Evolutionary conservation across 1,140 invertebrate genomes (phyloP).

Genomic region (Pogonomyrmex barbatus): DNA sequence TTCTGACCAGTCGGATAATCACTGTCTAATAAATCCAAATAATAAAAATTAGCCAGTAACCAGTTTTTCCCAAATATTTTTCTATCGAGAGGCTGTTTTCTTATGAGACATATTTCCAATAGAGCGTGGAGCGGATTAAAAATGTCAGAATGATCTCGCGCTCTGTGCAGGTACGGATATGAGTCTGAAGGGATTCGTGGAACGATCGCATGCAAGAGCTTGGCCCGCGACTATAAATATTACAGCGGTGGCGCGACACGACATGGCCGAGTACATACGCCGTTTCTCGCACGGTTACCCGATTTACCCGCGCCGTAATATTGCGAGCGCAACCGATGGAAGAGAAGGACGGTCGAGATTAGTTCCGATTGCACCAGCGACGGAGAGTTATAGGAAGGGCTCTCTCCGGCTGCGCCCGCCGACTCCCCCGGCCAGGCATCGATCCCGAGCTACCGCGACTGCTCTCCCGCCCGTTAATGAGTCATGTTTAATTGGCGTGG

Average conservation of each 20-base stretch:
- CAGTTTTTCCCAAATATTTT: too few relatives aligned
- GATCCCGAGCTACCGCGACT: constrained; percentile 78
- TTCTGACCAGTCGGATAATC: too few relatives aligned
- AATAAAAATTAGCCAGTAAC: too few relatives aligned
- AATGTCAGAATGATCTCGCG: constrained; percentile 38
- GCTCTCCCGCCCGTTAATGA: constrained; percentile 85
- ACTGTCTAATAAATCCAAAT: too few relatives aligned
- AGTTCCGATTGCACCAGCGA: constrained; percentile 83
- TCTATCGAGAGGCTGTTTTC: too few relatives aligned
- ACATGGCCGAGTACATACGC: constrained; percentile 22
- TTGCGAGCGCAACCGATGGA: constrained; percentile 69
- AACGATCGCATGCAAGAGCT: constrained; percentile 59
- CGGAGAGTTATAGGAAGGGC: constrained; percentile 81
- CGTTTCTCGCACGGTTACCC: constrained; percentile 54
- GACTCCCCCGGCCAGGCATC: constrained; percentile 76
- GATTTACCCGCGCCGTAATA: constrained; percentile 69
- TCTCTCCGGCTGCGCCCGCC: constrained; percentile 22
- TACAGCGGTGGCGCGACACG: not conserved
- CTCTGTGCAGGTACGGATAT: not conserved
- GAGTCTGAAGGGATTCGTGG: constrained; percentile 9
- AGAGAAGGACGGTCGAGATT: constrained; percentile 80
- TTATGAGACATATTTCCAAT: too few relatives aligned
- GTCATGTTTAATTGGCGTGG: constrained; percentile 87
- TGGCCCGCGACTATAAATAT: constrained; percentile 67
- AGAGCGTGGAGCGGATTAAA: constrained; percentile 37